A percentile compares a stretch with the other conserved stretches of the same genome.
Conservation (phyloP, 2,797 vertebrate genomes). For the Channallabes apus region DNA sequence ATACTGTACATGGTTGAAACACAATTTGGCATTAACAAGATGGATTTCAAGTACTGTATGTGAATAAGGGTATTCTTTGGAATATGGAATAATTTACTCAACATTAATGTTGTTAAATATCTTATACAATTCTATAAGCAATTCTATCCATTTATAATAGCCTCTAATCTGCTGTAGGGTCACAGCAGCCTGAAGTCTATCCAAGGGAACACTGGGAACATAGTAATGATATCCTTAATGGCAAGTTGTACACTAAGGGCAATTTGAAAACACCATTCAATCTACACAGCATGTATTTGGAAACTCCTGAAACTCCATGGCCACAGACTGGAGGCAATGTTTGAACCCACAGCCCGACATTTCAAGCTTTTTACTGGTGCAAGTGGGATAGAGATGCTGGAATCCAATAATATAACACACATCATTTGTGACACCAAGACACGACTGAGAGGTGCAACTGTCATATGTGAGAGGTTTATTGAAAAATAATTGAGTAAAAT, state of each 20-base stretch:
- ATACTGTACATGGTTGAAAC: conserved; percentile 28
- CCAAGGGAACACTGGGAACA: too few relatives aligned
- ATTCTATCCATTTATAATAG: too few relatives aligned
- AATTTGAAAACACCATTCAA: too few relatives aligned
- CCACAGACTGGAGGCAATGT: too few relatives aligned
- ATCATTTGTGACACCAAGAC: conserved; percentile 33
- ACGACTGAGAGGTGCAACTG: conserved; percentile 26
- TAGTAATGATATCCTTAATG: too few relatives aligned
- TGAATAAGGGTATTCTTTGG: not conserved
- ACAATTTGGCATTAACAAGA: conserved; percentile 47
- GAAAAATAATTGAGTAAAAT: conserved; percentile 58
- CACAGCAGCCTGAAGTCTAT: too few relatives aligned
- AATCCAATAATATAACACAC: conserved; percentile 40
- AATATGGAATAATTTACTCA: not conserved
- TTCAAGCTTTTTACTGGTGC: not conserved
- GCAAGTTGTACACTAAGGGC: too few relatives aligned
- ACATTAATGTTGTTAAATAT: not conserved
- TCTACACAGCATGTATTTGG: not conserved
- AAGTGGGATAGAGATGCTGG: conserved; percentile 30
- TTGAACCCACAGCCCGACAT: too few relatives aligned
- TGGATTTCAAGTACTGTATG: conserved; percentile 32
- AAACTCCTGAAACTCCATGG: too few relatives aligned
- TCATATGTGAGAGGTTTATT: conserved; percentile 50
- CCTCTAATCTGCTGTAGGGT: too few relatives aligned
- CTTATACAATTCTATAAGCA: too few relatives aligned